phyloP scores from a whole-genome alignment of 2,797 vertebrate genomes.

The Lagodon rhomboides region DNA sequence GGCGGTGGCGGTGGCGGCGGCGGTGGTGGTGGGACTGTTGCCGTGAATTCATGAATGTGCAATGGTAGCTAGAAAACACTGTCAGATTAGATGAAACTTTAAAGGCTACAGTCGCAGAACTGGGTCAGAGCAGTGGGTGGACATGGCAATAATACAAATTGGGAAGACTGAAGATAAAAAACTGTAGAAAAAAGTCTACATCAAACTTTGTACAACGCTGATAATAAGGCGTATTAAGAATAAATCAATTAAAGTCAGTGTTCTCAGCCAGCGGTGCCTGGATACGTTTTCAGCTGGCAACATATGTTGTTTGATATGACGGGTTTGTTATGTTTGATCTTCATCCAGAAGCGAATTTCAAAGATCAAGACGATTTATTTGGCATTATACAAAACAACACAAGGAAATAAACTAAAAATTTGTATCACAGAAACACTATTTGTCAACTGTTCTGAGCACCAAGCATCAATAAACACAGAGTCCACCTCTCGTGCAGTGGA shows the following conservation, averaged over 20 bases:
- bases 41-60: slow-evolving; percentile 47
- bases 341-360: neutral
- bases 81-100: slow-evolving; percentile 50
- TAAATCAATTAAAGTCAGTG: neutral
- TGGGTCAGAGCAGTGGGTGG: slow-evolving; percentile 23
- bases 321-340: too few relatives aligned
- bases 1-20: slow-evolving; percentile 12
- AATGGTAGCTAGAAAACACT: slow-evolving; percentile 36
- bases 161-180: neutral
- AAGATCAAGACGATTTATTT: too few relatives aligned
- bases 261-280: neutral
- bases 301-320: too few relatives aligned
- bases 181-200: neutral
- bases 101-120: slow-evolving; percentile 32
- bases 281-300: neutral
- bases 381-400: too few relatives aligned
- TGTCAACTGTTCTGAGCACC: too few relatives aligned
- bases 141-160: neutral
- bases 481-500: too few relatives aligned
- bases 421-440: too few relatives aligned
- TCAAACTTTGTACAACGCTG: neutral
- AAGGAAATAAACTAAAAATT: too few relatives aligned
- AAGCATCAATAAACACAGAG: too few relatives aligned
- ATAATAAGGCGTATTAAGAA: neutral
- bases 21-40: slow-evolving; percentile 22